Base-by-base conservation (phyloP, 2,113 vertebrate species). In the Tinamus guttatus region DNA sequence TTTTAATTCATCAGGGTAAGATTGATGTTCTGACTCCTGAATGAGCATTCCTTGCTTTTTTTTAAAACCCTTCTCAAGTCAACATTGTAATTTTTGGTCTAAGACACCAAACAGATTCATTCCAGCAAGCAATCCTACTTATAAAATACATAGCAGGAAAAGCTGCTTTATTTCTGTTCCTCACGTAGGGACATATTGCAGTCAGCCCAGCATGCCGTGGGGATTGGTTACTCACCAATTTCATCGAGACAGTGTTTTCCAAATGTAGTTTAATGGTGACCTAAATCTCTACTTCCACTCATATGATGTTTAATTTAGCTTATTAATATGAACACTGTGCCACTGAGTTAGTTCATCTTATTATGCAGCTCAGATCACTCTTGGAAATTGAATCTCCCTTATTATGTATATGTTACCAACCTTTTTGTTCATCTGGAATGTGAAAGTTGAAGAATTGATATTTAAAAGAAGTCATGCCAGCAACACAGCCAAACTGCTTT, bases 241-340 rank as follows among this genome's bases (percentile, higher is more conserved):
- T 49, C 63, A 65, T 3, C 9, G 18, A 60, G 45, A 36, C 75
- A 17, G 21, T 65, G 20, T 30, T 94, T 92, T 90, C 21, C 82
- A 63, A 14, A 87, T 7, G 15, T 5, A 87, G 52, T 77, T 87
- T 73, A 89, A 89, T 12, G 20, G 20, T 27, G 36, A 90, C 63
- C 85, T 95, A 93, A 74, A 87, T 74, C 49, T 87, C 65, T 9
- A 15, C 30, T 32, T 88, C 45, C 60, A 59, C 51, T 89, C 34
- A 13, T 40, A 30, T 2, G 1, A 77, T 52, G 43, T 82, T 93
- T 87, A 65, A 63, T 91, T 85, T 58, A 94, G n/a, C 68, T 80
- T 95, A 93, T 77, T 88, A 88, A 94, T 90, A 91, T 77, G 70
- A 94, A 82, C 51, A 18, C 47, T 28, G 30, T 45, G 74, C 34